phyloP scores from a whole-genome alignment of 2,113 vertebrate genomes.

The Phocoena phocoena region DNA sequence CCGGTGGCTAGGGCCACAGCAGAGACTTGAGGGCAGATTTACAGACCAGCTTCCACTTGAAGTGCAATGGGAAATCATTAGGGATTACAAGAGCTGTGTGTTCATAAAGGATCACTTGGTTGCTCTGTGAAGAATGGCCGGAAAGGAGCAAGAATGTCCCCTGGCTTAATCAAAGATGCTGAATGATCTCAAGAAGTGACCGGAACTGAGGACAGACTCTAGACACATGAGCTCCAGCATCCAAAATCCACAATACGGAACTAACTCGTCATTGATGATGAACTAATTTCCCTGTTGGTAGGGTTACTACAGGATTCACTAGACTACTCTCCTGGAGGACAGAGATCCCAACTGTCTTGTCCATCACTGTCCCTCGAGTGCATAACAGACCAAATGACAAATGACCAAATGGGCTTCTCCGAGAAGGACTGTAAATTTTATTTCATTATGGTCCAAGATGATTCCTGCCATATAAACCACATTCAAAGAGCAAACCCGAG shows the following conservation, averaged over 20 bases:
- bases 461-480: neutral
- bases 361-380: neutral
- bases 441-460: neutral
- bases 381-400: neutral
- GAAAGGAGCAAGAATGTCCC: neutral
- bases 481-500: neutral
- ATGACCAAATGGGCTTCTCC: neutral
- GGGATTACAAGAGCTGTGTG: neutral
- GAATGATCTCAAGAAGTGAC: neutral
- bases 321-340: neutral
- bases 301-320: neutral
- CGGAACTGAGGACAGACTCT: neutral
- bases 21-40: neutral
- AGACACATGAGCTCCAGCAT: neutral
- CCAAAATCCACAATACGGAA: neutral
- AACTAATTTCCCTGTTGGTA: neutral
- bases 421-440: neutral
- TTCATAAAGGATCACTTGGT: neutral
- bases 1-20: fast-evolving
- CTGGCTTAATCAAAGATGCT: neutral
- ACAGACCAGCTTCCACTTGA: neutral
- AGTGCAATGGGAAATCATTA: neutral
- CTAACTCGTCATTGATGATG: neutral
- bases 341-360: neutral
- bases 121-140: neutral